phyloP scores from a whole-genome alignment of 2,888 invertebrate genomes.

The Cheilosia pagana region DNA sequence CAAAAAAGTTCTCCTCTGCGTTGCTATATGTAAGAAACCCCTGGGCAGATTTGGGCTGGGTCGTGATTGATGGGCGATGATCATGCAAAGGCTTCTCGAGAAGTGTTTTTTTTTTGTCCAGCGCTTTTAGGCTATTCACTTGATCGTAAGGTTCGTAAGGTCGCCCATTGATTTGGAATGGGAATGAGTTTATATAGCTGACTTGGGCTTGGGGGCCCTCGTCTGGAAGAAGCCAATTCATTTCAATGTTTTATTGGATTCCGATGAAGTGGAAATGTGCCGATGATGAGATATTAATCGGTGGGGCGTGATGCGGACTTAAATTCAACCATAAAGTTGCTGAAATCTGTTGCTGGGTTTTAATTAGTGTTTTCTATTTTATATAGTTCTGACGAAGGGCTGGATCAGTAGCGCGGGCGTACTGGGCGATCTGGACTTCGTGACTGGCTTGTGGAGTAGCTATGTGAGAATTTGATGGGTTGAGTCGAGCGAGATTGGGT shows the following conservation, averaged over 20 bases:
- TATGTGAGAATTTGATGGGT: too few relatives aligned
- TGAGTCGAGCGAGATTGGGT: too few relatives aligned
- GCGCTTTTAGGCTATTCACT: background rate
- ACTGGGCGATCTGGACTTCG: background rate
- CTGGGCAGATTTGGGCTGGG: conserved; percentile 35
- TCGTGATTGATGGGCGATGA: conserved; percentile 68
- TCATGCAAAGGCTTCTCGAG: conserved; percentile 51
- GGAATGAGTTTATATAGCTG: conserved; percentile 12
- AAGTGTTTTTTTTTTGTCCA: too few relatives aligned
- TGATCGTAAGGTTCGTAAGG: conserved; percentile 50
- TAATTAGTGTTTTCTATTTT: conserved; percentile 33
- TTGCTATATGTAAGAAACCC: background rate
- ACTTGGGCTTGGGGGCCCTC: conserved; percentile 10
- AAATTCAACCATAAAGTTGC: conserved; percentile 36
- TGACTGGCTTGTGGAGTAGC: background rate
- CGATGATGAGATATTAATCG: conserved; percentile 71
- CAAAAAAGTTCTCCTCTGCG: conserved; percentile 46
- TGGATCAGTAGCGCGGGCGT: background rate
- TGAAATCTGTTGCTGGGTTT: conserved; percentile 44
- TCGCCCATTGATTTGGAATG: conserved; percentile 53
- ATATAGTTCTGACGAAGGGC: background rate
- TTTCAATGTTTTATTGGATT: conserved; percentile 50
- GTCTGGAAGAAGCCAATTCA: conserved; percentile 36
- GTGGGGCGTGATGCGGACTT: conserved; percentile 55
- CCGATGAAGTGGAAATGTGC: conserved; percentile 43